These are phyloP conservation scores for Ostrea edulis DNA, from an alignment of 1,140 invertebrate genomes.

Conservation along the genomic window DNA sequence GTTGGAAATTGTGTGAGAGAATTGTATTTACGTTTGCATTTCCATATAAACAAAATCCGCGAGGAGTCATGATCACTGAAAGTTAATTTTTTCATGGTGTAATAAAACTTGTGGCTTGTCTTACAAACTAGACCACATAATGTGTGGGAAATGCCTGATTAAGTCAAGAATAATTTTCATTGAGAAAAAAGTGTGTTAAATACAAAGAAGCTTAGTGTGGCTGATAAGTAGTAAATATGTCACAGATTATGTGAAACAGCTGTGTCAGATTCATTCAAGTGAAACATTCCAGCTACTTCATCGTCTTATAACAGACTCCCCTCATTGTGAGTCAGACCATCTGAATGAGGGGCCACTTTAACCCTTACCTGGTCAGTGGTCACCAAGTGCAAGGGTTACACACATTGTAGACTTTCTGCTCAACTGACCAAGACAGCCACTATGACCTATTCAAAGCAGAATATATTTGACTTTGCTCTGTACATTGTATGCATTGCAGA, in stretches of 20 bases:
- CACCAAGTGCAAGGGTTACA: neutral
- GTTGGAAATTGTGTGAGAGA: no score
- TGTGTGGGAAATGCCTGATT: slow-evolving; percentile 6
- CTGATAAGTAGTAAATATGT: neutral
- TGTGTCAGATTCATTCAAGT: slow-evolving; percentile 17
- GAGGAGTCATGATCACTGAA: neutral
- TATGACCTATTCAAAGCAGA: neutral
- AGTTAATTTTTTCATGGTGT: neutral
- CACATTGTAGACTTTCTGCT: neutral
- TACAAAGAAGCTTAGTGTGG: neutral
- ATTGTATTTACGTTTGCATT: no score
- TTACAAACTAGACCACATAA: neutral
- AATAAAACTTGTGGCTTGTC: neutral
- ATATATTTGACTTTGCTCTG: neutral
- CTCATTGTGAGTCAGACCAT: neutral
- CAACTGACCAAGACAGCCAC: neutral
- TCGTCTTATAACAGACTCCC: neutral
- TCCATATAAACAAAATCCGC: no score
- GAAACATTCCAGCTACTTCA: slow-evolving; percentile 16
- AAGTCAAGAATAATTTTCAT: neutral
- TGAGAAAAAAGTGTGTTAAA: slow-evolving; percentile 7
- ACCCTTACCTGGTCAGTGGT: neutral
- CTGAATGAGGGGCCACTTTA: neutral
- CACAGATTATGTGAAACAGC: neutral
- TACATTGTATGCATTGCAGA: neutral